Evolutionary conservation across 2,113 vertebrate genomes (phyloP), one percentile per base, ranked within the genome.

Genomic region (Henicopernis longicauda): DNA sequence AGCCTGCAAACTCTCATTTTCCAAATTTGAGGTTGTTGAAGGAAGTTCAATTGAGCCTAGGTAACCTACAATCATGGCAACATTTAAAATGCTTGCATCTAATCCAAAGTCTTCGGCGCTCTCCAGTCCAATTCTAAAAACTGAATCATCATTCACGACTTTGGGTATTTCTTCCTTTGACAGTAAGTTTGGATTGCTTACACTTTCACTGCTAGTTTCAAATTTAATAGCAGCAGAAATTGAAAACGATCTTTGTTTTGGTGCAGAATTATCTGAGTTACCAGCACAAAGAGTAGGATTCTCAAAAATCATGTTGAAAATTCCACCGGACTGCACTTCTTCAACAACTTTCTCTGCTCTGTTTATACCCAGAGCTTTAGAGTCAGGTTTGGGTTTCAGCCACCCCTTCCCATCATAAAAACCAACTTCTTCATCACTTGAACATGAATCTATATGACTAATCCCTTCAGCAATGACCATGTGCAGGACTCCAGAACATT

Each of bases 241-340:
- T 1, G 99, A 98, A 36, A 98, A 95, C 0, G 98, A 98, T 9
- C 98, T 98, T 13, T 98, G 98, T 71, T 99, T 99, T 50, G 95
- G 83, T 22, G 72, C 85, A 71, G 38, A 88, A 66, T 98, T 98
- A 92, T 99, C 99, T 0, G 98, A 95, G 50, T 98, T 98, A 77
- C 98, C 97, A 38, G 98, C 98, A 21, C 98, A 98, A 61, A 99
- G 98, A 63, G 97, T 95, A 31, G 99, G 99, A 90, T 98, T 99
- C 88, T 99, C 99, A 82, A 99, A 99, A 87, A 99, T 99, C 99
- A 99, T 99, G 96, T 97, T 99, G 76, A 99, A 99, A 92, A 99
- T 99, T 8, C 99, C 99, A 17, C 99, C 99, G 1, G 99, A 99
- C 95, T 99, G 99, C 98, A 99, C 98, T 95, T 99, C 99, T 10